Evolutionary conservation across 2,797 vertebrate genomes (phyloP), one percentile per base, ranked within the genome.

Genomic region (Chrysocyon brachyurus): DNA sequence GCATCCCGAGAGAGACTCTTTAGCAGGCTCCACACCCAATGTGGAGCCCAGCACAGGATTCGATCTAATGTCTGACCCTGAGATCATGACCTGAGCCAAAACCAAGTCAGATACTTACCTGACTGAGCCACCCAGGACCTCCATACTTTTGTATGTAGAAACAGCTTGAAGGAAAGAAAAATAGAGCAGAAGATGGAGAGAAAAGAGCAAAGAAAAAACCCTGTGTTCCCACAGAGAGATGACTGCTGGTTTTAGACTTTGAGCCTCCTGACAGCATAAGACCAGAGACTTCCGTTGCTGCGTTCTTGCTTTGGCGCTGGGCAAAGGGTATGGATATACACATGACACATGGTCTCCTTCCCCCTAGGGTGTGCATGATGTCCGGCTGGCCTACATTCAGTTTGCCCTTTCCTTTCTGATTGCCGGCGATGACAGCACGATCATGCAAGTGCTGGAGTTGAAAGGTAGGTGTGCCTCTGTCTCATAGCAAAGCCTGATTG

Each of bases 361-460:
- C 75, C 92, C 88, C 31, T 97, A 99, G 99, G 99, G 99, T 1
- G 98, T 97, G 86, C 97, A 98, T 9, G 99, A 99, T 57, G 99
- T 99, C 57, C 99, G 99, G 64, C 99, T 99, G 99, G 99, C 99
- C 70, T 99, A 99, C 56, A 98, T 99, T 97, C 99, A 99, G 98
- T 99, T 99, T 96, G 99, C 99, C 3, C 98, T 99, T 68, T 99
- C 99, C 56, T 99, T 99, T 96, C 97, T 99, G 94, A 99, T 99
- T 77, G 99, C 99, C 40, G 99, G 99, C 36, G 99, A 99, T 87
- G 99, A 98, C 92, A 96, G 98, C 72, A 98, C 99, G 21, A 97
- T 99, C 24, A 98, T 97, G 83, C 99, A 99, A 54, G 98, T 99
- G 94, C 98, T 99, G 97, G 99, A 99, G 79, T 97, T 99, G 78